Evolutionary conservation across 2,113 vertebrate genomes (phyloP).

Genomic region (Erythrocebus patas): DNA sequence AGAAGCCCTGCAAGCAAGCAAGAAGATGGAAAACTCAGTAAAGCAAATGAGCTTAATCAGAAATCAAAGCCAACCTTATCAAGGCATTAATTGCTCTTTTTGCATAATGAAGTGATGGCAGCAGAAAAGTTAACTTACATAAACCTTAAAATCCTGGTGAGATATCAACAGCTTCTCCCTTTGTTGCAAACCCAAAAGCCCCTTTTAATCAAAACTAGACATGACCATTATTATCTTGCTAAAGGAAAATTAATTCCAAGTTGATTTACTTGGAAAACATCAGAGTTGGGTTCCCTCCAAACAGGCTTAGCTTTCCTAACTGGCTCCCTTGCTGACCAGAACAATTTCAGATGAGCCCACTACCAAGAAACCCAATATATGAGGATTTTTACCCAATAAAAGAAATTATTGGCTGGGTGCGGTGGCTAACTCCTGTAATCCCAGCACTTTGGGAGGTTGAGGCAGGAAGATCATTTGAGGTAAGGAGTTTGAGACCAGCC

Average conservation of each 20-base stretch:
- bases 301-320: background rate
- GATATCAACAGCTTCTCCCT: conserved; percentile 69
- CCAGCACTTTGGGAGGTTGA: no score
- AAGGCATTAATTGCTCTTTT: conserved; percentile 29
- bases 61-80: conserved; percentile 47
- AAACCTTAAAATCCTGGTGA: conserved; percentile 67
- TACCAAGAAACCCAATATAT: background rate
- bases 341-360: background rate
- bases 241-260: conserved; percentile 63
- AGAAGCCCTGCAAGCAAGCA: conserved; percentile 91
- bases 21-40: conserved; percentile 68
- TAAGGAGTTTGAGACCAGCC: no score
- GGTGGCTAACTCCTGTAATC: background rate
- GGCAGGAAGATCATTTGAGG: no score
- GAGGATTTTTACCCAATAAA: background rate
- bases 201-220: conserved; percentile 77
- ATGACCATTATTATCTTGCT: conserved; percentile 47
- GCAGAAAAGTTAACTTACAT: conserved; percentile 48
- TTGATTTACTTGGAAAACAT: conserved; percentile 68
- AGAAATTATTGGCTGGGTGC: background rate
- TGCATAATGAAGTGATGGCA: conserved; percentile 63
- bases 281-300: conserved; percentile 32
- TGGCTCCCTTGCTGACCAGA: background rate
- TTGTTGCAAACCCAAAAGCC: conserved; percentile 61
- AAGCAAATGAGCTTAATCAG: conserved; percentile 44